Conservation (phyloP, 2,888 invertebrate species). For the Argyresthia albistria region DNA sequence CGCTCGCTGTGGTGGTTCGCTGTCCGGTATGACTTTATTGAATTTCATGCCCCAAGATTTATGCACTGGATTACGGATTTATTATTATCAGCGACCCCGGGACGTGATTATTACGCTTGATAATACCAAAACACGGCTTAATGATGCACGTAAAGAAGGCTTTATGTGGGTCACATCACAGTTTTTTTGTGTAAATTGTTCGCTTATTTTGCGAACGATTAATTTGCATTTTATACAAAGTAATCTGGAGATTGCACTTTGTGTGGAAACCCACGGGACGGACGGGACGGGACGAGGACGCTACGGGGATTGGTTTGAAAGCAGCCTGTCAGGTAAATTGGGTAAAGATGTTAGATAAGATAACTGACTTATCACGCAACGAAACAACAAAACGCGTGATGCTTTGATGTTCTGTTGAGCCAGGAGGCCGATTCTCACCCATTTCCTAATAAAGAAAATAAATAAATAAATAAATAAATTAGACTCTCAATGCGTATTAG, state of each 20-base stretch:
- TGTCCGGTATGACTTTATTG: slow-evolving; percentile 66
- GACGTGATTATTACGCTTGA: not conserved
- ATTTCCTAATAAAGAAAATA: too few species aligned
- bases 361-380: too few species aligned
- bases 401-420: too few species aligned
- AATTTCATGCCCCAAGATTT: slow-evolving; percentile 64
- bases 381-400: too few species aligned
- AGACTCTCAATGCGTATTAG: too few species aligned
- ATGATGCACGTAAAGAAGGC: not conserved
- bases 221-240: not conserved
- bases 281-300: too few species aligned
- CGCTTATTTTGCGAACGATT: not conserved
- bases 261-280: too few species aligned
- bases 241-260: not conserved
- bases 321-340: too few species aligned
- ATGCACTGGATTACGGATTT: slow-evolving; percentile 54
- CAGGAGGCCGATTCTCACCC: too few species aligned
- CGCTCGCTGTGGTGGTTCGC: slow-evolving; percentile 48
- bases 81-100: slow-evolving; percentile 28
- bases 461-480: too few species aligned
- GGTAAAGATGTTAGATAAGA: too few species aligned
- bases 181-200: not conserved
- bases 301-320: too few species aligned
- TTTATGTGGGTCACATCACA: not conserved
- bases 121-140: not conserved